Evolutionary conservation across 2,888 invertebrate species (phyloP).

Genomic region (Agrilus mali): DNA sequence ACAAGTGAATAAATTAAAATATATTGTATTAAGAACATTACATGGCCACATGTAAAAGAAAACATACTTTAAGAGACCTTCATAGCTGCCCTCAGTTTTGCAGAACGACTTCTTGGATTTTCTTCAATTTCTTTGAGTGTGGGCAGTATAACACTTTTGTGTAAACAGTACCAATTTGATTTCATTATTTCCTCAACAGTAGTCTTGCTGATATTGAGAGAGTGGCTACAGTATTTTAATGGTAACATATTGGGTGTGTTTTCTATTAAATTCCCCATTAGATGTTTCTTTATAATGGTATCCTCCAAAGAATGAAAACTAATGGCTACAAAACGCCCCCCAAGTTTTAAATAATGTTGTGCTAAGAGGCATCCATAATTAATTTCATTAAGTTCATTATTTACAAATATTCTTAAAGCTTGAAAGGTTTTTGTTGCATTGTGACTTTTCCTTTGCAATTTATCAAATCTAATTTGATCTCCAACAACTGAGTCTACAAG

Average conservation of each 20-base stretch:
- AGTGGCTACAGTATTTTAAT: constrained; percentile 55
- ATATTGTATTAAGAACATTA: not conserved
- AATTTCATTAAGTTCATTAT: constrained; percentile 91
- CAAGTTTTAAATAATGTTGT: constrained; percentile 59
- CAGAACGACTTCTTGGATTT: constrained; percentile 82
- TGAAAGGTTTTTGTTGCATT: constrained; percentile 87
- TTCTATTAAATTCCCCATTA: constrained; percentile 62
- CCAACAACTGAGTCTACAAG: constrained; percentile 34
- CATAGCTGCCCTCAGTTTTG: constrained; percentile 72
- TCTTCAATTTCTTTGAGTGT: constrained; percentile 54
- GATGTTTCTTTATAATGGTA: constrained; percentile 81
- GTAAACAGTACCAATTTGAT: constrained; percentile 63
- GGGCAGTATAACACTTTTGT: constrained; percentile 71
- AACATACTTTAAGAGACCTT: constrained; percentile 37
- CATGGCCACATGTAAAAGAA: too few species aligned
- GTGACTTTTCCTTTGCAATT: constrained; percentile 62
- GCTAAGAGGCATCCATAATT: constrained; percentile 77
- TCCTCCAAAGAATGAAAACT: constrained; percentile 93
- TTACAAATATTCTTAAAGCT: constrained; percentile 88
- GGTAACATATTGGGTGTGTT: constrained; percentile 59
- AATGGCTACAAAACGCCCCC: constrained; percentile 69
- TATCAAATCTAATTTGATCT: constrained; percentile 48
- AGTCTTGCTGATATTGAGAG: constrained; percentile 43
- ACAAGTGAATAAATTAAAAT: not conserved
- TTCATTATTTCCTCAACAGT: constrained; percentile 48